phyloP scores from a whole-genome alignment of 1,140 invertebrate genomes.

The Orchesella cincta region DNA sequence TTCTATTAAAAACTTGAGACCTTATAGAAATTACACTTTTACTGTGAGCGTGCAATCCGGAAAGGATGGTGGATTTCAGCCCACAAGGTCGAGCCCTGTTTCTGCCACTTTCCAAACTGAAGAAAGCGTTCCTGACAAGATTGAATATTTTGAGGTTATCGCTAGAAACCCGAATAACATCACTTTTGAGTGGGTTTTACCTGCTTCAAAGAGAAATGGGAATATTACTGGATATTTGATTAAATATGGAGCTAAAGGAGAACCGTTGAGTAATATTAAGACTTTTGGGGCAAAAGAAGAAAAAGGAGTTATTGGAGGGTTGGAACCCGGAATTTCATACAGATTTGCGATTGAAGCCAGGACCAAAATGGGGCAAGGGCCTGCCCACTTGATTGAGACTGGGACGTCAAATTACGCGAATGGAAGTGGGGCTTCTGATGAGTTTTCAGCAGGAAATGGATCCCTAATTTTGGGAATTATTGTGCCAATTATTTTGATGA shows the following conservation, averaged over 20 bases:
- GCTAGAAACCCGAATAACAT: conserved; percentile 80
- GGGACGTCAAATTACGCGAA: conserved; percentile 88
- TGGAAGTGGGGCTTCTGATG: conserved; percentile 86
- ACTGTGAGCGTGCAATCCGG: conserved; percentile 81
- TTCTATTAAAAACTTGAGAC: conserved; percentile 71
- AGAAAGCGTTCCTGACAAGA: conserved; percentile 79
- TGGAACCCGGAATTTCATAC: conserved; percentile 80
- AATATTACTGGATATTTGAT: conserved; percentile 79
- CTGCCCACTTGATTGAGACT: conserved; percentile 70
- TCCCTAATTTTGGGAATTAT: conserved; percentile 48
- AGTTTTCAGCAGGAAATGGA: conserved; percentile 69
- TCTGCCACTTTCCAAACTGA: conserved; percentile 79
- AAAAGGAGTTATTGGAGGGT: conserved; percentile 69
- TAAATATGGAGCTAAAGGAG: conserved; percentile 71
- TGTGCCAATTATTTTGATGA: conserved; percentile 59
- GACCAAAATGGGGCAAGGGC: conserved; percentile 79
- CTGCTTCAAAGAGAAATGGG: conserved; percentile 77
- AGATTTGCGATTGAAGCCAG: conserved; percentile 81
- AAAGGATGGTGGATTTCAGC: conserved; percentile 72
- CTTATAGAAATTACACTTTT: conserved; percentile 86
- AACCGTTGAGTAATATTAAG: conserved; percentile 51
- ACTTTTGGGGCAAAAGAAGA: conserved; percentile 71
- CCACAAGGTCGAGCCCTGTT: conserved; percentile 72
- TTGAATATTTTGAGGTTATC: conserved; percentile 70
- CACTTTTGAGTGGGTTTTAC: conserved; percentile 77